Evolutionary conservation across 2,797 vertebrate species (phyloP), one percentile per base, ranked within the genome.

Genomic region (Pseudochaenichthys georgianus): DNA sequence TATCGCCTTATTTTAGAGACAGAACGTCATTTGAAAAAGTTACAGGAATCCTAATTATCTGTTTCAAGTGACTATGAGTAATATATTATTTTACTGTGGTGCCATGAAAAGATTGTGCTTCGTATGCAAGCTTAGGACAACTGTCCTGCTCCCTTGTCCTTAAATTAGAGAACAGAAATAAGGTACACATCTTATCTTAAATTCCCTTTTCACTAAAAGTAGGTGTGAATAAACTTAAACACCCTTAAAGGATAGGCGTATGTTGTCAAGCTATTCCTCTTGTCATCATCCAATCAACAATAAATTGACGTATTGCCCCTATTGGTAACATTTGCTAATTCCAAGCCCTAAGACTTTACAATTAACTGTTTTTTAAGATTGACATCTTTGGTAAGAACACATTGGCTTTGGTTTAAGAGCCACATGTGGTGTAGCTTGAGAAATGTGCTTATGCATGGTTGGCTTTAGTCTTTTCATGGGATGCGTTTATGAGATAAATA

Each of bases 1-100:
- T 73, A 52, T 23, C 28, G 31, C 38, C 46, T 7, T 16, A 61
- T 67, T 48, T 80, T 47, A 53, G 53, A 78, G 64, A 42, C 10
- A 54, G 16, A 59, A 65, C 19, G 23, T 41, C 59, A 71, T 16
- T 73, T 23, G 34, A 66, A 50, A 69, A 43, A 62, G 70, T 73
- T 28, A 73, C 34, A 9, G 34, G 66, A 51, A 28, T 69, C 42
- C 9, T 70, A 55, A 55, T 67, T 61, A 75, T 62, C 58, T 65
- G 41, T 50, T 76, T 72, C 48, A 17, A 67, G 58, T 67, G 19
- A 54, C 46, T 45, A 28, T 28, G 28, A 28, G 28, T 28, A 28
- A 28, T 28, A 28, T 28, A 28, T 1, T 28, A 51, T 13, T 57
- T 62, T n/a, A 54, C 43, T 43, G 13, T 48, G 28, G 0, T 1